Conservation (phyloP, 1,140 invertebrate species). For the Scaptodrosophila lebanonensis region DNA sequence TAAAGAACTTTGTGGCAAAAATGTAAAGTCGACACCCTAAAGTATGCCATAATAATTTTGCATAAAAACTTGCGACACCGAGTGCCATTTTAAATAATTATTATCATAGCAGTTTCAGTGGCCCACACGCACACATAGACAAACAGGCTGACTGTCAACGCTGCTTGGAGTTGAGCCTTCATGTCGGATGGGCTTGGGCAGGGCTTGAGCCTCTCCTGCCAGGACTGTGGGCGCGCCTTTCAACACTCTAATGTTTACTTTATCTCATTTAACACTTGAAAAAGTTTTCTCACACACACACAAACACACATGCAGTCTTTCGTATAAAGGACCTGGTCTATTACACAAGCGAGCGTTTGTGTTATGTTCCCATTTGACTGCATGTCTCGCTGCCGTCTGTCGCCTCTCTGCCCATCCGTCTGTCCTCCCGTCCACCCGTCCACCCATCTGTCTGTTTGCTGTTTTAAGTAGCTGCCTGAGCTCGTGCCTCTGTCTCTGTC, state of each 20-base stretch:
- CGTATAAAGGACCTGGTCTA: conserved; percentile 9
- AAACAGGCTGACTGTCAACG: conserved; percentile 47
- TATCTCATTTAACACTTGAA: conserved; percentile 74
- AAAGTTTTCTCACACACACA: conserved; percentile 51
- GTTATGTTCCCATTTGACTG: background rate
- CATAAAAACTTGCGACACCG: conserved; percentile 3
- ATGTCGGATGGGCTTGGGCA: no score
- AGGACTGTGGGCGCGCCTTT: background rate
- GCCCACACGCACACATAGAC: no score
- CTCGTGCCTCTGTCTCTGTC: background rate
- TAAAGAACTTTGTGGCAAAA: no score
- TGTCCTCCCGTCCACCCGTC: background rate
- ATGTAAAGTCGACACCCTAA: no score
- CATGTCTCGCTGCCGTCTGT: conserved; percentile 1
- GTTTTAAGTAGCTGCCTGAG: conserved; percentile 23
- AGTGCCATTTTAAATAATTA: conserved; percentile 58
- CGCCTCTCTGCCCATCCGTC: conserved; percentile 1
- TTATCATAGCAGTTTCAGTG: conserved; percentile 21
- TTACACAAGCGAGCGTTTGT: conserved; percentile 7
- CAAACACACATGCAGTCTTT: conserved; percentile 6
- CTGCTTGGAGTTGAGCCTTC: conserved; percentile 9
- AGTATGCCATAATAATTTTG: background rate
- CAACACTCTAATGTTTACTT: conserved; percentile 54
- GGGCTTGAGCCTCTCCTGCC: no score
- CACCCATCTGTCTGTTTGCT: conserved; percentile 30